Evolutionary conservation across 2,888 invertebrate species (phyloP).

Genomic region (Drosophila subquinaria): DNA sequence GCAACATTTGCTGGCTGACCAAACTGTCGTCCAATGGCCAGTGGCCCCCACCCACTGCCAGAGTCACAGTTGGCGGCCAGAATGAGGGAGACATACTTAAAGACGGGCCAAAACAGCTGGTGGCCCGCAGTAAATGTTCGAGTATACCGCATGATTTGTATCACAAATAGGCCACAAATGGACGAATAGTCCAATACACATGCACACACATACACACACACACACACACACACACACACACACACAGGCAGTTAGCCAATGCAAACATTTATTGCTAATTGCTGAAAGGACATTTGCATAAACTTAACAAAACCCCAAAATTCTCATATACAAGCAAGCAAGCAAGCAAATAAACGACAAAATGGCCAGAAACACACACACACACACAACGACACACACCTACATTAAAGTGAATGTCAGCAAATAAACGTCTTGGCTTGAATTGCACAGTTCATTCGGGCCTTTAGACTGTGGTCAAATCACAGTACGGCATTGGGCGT

Average conservation of each 20-base stretch:
- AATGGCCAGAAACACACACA: slow-evolving; percentile 53
- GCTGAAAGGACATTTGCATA: slow-evolving; percentile 78
- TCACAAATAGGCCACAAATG: slow-evolving; percentile 78
- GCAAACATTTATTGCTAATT: slow-evolving; percentile 78
- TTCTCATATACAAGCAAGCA: slow-evolving; percentile 46
- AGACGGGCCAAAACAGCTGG: slow-evolving; percentile 56
- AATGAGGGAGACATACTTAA: slow-evolving; percentile 28
- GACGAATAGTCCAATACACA: slow-evolving; percentile 30
- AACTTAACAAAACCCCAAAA: slow-evolving; percentile 75
- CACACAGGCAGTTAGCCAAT: slow-evolving; percentile 38
- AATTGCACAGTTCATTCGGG: slow-evolving; percentile 29
- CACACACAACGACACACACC: slow-evolving; percentile 7
- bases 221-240: slow-evolving; percentile 9
- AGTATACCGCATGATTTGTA: slow-evolving; percentile 75
- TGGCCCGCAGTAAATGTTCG: slow-evolving; percentile 70
- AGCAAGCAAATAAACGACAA: slow-evolving; percentile 65
- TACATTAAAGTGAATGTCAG: slow-evolving; percentile 8
- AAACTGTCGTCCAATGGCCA: slow-evolving; percentile 22
- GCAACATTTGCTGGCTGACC: slow-evolving; percentile 53
- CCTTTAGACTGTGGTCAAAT: slow-evolving; percentile 20
- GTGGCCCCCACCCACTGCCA: slow-evolving; percentile 9
- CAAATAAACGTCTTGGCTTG: slow-evolving; percentile 52
- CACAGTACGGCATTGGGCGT: slow-evolving; percentile 26
- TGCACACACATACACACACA: slow-evolving; percentile 21
- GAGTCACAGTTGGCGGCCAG: slow-evolving; percentile 49